phyloP scores from a whole-genome alignment of 2,113 vertebrate species.

The Crotalus horridus region DNA sequence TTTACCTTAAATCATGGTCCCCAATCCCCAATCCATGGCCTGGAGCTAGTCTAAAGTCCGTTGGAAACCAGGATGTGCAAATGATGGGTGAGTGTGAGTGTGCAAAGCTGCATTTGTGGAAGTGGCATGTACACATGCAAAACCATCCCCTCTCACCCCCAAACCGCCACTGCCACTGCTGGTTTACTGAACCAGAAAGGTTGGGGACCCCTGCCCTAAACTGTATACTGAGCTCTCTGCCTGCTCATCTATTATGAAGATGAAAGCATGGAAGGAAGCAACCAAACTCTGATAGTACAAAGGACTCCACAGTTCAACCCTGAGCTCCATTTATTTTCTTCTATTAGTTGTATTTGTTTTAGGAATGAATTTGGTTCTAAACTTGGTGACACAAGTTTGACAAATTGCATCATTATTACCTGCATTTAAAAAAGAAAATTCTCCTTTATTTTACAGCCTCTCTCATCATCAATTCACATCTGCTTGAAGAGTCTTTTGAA shows the following conservation, averaged over 20 bases:
- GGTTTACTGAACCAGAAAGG: not conserved
- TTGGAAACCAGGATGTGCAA: not conserved
- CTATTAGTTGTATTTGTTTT: not conserved
- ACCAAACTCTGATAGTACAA: not conserved
- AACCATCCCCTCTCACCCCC: not conserved
- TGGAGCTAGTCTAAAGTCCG: not conserved
- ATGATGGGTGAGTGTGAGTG: not conserved
- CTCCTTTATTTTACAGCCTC: constrained; percentile 21
- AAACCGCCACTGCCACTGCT: not conserved
- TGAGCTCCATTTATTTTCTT: not conserved
- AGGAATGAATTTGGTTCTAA: constrained; percentile 12
- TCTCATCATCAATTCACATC: constrained; percentile 27
- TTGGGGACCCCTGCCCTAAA: not conserved
- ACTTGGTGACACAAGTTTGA: constrained; percentile 6
- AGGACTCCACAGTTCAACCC: not conserved
- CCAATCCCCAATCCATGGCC: not conserved
- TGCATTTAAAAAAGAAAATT: constrained; percentile 11
- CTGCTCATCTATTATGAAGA: not conserved
- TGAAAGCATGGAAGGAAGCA: not conserved
- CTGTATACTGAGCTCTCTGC: not conserved
- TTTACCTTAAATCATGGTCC: not conserved
- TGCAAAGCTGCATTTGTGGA: not conserved
- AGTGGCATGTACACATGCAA: not conserved
- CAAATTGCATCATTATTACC: constrained; percentile 20
- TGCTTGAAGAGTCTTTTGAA: not conserved